Percentiles rank a stretch among this genome's conserved stretches.
Evolutionary conservation across 2,797 vertebrate species (phyloP).

Genomic region (Onychomys torridus): DNA sequence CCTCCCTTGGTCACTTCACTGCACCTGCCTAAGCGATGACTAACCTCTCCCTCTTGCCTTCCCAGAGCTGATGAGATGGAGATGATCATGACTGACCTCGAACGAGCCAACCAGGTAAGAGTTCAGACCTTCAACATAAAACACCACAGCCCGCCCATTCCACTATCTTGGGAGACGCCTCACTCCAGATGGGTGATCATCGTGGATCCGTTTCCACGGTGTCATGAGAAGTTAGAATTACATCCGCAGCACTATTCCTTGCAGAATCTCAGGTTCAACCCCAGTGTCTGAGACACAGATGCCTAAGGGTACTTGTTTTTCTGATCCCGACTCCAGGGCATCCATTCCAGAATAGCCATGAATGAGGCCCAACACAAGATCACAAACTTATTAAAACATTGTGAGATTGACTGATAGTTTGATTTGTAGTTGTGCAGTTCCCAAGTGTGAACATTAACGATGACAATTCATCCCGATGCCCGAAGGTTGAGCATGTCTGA

Average conservation of each 20-base stretch:
- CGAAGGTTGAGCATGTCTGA: not conserved
- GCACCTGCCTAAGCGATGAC: not conserved
- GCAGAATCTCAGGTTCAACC: not conserved
- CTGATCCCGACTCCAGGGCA: not conserved
- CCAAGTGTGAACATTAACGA: not conserved
- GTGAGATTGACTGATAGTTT: not conserved
- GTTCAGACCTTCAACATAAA: not conserved
- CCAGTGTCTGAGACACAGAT: not conserved
- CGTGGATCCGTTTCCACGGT: not conserved
- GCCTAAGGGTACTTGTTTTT: not conserved
- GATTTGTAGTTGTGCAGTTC: not conserved
- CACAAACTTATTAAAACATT: not conserved
- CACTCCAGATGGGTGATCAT: not conserved
- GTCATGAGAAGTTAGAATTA: not conserved
- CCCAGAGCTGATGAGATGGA: constrained; percentile 98
- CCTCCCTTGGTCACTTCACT: not conserved
- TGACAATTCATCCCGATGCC: not conserved
- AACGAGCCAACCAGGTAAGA: constrained; percentile 99
- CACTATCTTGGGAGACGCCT: not conserved
- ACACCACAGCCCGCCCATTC: not conserved
- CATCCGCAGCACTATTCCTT: not conserved
- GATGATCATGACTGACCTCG: constrained; percentile 99
- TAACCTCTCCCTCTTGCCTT: constrained; percentile 72
- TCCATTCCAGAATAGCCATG: not conserved
- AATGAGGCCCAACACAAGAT: not conserved